These are phyloP conservation scores for Burhinus bistriatus DNA, from an alignment of 2,113 vertebrate genomes.

Conservation along the genomic window DNA sequence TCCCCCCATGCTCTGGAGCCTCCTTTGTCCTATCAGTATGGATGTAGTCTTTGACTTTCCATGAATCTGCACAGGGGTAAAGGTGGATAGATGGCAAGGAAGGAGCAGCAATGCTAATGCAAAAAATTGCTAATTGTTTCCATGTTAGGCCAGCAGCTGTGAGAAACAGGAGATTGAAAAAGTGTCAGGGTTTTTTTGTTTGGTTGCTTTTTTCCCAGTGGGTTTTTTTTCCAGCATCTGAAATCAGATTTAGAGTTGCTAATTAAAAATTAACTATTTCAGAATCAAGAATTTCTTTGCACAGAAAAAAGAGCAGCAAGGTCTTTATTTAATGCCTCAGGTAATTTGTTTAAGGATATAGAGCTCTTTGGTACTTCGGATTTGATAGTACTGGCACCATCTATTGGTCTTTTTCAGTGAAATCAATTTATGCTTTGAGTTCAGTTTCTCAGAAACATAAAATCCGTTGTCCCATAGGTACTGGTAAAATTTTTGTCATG, in stretches of 20 bases:
- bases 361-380: background rate
- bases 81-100: background rate
- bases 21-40: background rate
- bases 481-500: background rate
- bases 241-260: background rate
- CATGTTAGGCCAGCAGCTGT: background rate
- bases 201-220: too few species aligned
- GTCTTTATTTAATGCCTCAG: background rate
- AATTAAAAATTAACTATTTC: background rate
- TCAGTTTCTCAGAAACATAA: background rate
- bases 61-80: background rate
- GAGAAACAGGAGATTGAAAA: background rate
- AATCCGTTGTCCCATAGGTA: background rate
- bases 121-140: background rate
- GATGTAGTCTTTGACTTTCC: background rate
- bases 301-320: background rate
- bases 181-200: background rate
- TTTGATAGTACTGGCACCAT: constrained; percentile 14
- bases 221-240: background rate
- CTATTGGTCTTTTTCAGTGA: background rate
- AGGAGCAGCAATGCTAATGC: background rate
- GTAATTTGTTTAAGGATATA: background rate
- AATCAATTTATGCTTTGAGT: background rate
- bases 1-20: background rate
- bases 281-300: background rate